phyloP scores from a whole-genome alignment of 1,140 invertebrate species.

The Maconellicoccus hirsutus region DNA sequence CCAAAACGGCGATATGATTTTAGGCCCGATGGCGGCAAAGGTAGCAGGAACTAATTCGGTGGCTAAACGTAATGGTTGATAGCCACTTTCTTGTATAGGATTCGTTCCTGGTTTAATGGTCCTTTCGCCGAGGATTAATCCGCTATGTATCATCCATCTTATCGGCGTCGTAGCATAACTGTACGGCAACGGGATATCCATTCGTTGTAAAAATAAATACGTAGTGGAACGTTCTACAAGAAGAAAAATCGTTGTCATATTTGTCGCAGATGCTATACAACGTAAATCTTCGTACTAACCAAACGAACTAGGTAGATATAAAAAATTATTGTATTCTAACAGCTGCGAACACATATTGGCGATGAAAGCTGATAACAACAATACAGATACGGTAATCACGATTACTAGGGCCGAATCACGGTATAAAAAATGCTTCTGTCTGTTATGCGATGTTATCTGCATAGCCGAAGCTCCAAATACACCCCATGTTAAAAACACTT shows the following conservation, averaged over 20 bases:
- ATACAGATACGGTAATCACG: conserved; percentile 58
- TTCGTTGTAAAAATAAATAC: conserved; percentile 54
- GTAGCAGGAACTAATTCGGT: conserved; percentile 77
- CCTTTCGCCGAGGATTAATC: conserved; percentile 56
- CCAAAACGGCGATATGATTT: conserved; percentile 65
- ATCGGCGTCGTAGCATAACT: conserved; percentile 42
- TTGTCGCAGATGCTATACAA: background rate
- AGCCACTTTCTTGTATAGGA: conserved; percentile 49
- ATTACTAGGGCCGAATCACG: conserved; percentile 68
- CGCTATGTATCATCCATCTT: conserved; percentile 53
- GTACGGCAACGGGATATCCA: conserved; percentile 39
- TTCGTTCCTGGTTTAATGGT: conserved; percentile 45
- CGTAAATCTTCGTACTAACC: too few species aligned
- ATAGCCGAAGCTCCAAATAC: conserved; percentile 71
- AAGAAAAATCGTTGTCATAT: conserved; percentile 23
- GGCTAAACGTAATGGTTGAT: conserved; percentile 62
- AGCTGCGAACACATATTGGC: conserved; percentile 69
- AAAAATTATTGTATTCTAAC: conserved; percentile 53
- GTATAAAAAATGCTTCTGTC: conserved; percentile 57
- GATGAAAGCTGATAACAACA: conserved; percentile 60
- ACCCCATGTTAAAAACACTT: conserved; percentile 82
- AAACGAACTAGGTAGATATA: conserved; percentile 68
- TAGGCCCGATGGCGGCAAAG: conserved; percentile 53
- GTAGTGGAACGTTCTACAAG: conserved; percentile 56
- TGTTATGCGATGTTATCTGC: conserved; percentile 57